Percentiles rank a stretch among this genome's conserved stretches.
phyloP scores from a whole-genome alignment of 2,888 invertebrate species.

The Meandrusa payeni region DNA sequence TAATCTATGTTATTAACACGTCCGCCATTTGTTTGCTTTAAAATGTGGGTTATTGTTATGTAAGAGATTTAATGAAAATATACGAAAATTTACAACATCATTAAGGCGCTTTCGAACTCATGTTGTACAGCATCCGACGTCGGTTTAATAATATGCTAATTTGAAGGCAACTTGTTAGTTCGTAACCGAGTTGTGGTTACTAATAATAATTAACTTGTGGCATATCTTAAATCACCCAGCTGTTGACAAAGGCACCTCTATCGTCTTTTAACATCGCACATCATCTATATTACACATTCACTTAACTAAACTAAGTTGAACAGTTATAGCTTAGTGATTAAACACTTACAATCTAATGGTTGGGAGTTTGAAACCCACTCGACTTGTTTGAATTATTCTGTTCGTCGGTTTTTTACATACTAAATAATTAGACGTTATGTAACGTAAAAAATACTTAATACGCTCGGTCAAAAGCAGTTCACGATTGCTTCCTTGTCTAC shows the following conservation, averaged over 20 bases:
- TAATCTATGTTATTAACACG: slow-evolving; percentile 1
- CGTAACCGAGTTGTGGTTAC: slow-evolving; percentile 15
- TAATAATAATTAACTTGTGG: slow-evolving; percentile 18
- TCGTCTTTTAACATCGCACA: too few relatives aligned
- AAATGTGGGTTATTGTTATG: slow-evolving; percentile 3
- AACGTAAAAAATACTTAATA: too few relatives aligned
- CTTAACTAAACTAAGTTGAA: too few relatives aligned
- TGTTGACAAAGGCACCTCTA: not conserved
- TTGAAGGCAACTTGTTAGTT: slow-evolving; percentile 24
- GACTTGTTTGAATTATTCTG: too few relatives aligned
- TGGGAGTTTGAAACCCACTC: too few relatives aligned
- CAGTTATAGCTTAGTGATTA: too few relatives aligned
- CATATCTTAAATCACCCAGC: slow-evolving; percentile 10
- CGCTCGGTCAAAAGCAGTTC: too few relatives aligned
- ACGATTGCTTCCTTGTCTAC: too few relatives aligned
- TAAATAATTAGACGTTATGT: too few relatives aligned
- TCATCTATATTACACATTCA: too few relatives aligned
- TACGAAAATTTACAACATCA: slow-evolving; percentile 23
- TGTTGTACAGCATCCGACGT: slow-evolving; percentile 22
- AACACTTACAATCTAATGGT: too few relatives aligned
- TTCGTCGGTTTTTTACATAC: too few relatives aligned
- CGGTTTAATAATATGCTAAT: slow-evolving; percentile 27
- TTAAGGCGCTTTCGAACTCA: slow-evolving; percentile 18
- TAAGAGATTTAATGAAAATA: slow-evolving; percentile 18
- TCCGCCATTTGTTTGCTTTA: not conserved